Evolutionary conservation across 2,113 vertebrate species (phyloP), one percentile per base, ranked within the genome.

Genomic region (Amblyornis subalaris): DNA sequence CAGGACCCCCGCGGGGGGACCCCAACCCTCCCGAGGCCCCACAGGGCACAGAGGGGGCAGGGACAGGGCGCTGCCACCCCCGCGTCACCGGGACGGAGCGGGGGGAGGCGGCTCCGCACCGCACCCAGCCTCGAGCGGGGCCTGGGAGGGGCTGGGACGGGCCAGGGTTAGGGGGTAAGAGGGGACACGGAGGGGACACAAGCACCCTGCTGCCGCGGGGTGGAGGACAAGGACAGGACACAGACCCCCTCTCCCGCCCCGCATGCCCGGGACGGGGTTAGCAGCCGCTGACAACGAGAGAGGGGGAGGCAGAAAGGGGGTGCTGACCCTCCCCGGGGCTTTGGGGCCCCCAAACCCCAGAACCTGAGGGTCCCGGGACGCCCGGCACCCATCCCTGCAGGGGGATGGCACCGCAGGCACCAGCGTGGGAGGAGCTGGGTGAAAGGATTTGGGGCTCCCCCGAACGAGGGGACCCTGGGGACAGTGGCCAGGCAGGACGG

Each of bases 211-310:
- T 73, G 92, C 91, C n/a, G 0, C 8, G 16, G 89, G 67, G 92
- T 54, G 89, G 89, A 86, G 69, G 90, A 94, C 77, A 42, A 65
- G 50, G 73, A 96, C 82, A 92, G 91, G 86, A 95, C 50, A n/a
- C 57, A 75, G 48, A 96, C 77, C 91, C 95, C 96, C 95, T 76
- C 93, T 86, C 93, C 88, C 91, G 0, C 26, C 86, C 93, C 19
- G 0, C 72, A 40, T 19, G 36, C 76, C 70, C 22, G 1, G 88
- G 84, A 38, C 3, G 71, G 90, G 82, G 71, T 96, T 58, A 96
- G 93, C 77, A 69, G 94, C 96, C 13, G 81, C 96, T 84, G 96
- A 97, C 94, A 31, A 97, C 83, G 96, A 98, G 98, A 98, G 97
- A 94, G 90, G 7, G 57, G 93, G 94, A 94, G 85, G 82, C 90